phyloP scores from a whole-genome alignment of 2,797 vertebrate genomes.

The Myotis vivesi region DNA sequence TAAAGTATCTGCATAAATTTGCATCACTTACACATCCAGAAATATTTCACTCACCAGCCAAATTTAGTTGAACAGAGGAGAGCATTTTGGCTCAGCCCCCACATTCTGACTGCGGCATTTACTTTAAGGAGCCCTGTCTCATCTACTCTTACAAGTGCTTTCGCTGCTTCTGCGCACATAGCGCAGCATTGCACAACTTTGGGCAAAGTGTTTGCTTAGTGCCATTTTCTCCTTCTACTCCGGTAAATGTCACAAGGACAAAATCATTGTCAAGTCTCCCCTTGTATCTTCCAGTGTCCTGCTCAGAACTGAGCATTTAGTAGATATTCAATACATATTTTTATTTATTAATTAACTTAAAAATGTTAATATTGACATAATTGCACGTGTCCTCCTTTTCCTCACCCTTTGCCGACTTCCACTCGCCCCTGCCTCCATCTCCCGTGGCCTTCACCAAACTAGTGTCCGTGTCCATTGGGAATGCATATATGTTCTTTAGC shows the following conservation, averaged over 20 bases:
- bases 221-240: not conserved
- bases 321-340: not conserved
- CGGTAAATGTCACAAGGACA: not conserved
- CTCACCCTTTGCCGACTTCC: not conserved
- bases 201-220: not conserved
- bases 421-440: no score
- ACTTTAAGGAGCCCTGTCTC: not conserved
- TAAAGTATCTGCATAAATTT: conserved; percentile 76
- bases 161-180: not conserved
- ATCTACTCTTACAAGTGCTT: not conserved
- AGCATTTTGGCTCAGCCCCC: conserved; percentile 43
- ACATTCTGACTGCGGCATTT: not conserved
- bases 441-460: not conserved
- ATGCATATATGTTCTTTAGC: not conserved
- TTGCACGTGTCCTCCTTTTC: not conserved
- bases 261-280: not conserved
- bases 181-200: not conserved
- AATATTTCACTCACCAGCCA: conserved; percentile 60
- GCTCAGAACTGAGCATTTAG: not conserved
- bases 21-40: conserved; percentile 69
- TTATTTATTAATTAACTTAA: not conserved
- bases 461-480: no score
- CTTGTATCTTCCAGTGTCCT: not conserved
- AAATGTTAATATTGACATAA: not conserved
- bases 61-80: conserved; percentile 68